Evolutionary conservation across 2,797 vertebrate genomes (phyloP).

Genomic region (Enteromius argenteus): DNA sequence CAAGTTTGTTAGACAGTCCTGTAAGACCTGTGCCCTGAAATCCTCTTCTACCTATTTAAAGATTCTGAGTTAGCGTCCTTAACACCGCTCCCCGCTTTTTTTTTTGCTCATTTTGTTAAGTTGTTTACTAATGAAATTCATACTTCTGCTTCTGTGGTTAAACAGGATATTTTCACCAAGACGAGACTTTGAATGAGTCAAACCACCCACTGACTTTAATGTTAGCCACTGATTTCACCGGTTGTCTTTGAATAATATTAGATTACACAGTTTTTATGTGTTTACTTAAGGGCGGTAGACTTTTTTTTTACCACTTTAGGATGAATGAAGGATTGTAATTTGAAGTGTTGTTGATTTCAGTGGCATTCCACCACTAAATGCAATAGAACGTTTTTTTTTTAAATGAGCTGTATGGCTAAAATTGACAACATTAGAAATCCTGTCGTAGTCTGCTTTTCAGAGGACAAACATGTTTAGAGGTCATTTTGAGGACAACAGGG

Average conservation of each 20-base stretch:
- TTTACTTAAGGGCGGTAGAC: background rate
- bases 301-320: background rate
- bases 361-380: background rate
- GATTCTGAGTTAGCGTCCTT: conserved; percentile 51
- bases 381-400: background rate
- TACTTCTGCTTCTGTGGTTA: background rate
- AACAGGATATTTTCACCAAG: background rate
- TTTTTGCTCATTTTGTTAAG: background rate
- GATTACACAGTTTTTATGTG: background rate
- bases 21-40: conserved; percentile 56
- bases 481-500: conserved; percentile 31
- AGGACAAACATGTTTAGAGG: conserved; percentile 37
- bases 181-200: conserved; percentile 21
- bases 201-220: conserved; percentile 22
- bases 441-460: background rate
- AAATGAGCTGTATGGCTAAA: background rate
- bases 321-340: background rate
- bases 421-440: background rate
- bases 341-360: background rate
- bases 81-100: background rate
- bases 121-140: background rate
- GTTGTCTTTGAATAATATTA: conserved; percentile 12
- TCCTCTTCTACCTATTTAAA: conserved; percentile 61
- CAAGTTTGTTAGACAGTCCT: conserved; percentile 64
- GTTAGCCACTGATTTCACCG: background rate